Evolutionary conservation across 2,797 vertebrate genomes (phyloP).

Genomic region (Telmatherina bonti): DNA sequence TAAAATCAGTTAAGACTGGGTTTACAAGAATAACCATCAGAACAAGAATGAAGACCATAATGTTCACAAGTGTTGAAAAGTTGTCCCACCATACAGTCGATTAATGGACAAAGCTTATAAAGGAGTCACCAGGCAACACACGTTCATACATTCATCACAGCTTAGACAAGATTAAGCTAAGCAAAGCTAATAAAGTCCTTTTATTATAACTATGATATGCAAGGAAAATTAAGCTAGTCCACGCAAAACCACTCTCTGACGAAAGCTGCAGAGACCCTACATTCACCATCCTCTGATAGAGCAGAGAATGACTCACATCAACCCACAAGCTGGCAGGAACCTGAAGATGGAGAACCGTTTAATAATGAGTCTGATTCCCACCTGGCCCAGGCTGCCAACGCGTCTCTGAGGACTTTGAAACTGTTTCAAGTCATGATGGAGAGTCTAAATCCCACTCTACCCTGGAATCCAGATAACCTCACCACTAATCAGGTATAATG

Average conservation of each 20-base stretch:
- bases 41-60: no score
- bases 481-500: background rate
- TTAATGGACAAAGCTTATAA: no score
- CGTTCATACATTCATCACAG: no score
- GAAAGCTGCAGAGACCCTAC: background rate
- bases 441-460: background rate
- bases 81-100: no score
- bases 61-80: no score
- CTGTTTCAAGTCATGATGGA: background rate
- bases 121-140: no score
- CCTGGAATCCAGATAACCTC: background rate
- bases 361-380: background rate
- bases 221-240: background rate
- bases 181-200: no score
- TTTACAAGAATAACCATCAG: no score
- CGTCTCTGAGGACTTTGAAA: constrained; percentile 3
- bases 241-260: background rate
- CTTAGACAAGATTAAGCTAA: no score
- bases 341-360: background rate
- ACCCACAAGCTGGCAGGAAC: background rate
- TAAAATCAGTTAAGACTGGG: no score
- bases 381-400: background rate
- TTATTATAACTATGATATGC: background rate
- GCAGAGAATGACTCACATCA: background rate
- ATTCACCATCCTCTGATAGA: background rate